Conservation (phyloP, 2,113 vertebrate genomes). For the Elaphurus davidianus region DNA sequence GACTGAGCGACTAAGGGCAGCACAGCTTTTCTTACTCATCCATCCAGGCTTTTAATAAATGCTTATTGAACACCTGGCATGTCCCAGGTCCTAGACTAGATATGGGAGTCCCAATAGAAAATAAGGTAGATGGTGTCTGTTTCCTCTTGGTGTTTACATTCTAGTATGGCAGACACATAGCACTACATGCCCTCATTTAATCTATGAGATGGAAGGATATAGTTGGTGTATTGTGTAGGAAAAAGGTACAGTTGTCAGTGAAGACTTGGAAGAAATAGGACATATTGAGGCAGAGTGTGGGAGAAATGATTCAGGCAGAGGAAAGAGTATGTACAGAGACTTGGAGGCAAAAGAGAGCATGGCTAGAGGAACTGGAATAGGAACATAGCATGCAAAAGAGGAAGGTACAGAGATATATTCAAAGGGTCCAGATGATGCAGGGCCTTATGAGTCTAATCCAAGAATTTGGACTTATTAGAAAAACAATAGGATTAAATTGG, state of each 20-base stretch:
- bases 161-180: background rate
- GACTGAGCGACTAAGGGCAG: background rate
- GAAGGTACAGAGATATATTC: background rate
- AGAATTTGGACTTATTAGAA: background rate
- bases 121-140: background rate
- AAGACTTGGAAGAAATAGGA: background rate
- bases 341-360: background rate
- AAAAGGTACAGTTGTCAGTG: background rate
- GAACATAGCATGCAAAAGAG: background rate
- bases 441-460: background rate
- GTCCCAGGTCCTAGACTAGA: background rate
- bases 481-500: background rate
- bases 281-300: background rate
- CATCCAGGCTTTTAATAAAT: background rate
- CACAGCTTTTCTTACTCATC: background rate
- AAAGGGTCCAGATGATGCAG: background rate
- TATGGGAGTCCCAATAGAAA: background rate
- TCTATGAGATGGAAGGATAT: background rate
- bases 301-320: background rate
- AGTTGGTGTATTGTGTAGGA: background rate
- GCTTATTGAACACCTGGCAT: background rate
- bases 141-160: background rate
- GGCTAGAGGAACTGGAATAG: background rate
- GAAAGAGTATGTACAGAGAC: background rate
- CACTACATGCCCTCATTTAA: background rate